Conservation (phyloP, 2,113 vertebrate genomes). For the Cyphotilapia sp. region DNA sequence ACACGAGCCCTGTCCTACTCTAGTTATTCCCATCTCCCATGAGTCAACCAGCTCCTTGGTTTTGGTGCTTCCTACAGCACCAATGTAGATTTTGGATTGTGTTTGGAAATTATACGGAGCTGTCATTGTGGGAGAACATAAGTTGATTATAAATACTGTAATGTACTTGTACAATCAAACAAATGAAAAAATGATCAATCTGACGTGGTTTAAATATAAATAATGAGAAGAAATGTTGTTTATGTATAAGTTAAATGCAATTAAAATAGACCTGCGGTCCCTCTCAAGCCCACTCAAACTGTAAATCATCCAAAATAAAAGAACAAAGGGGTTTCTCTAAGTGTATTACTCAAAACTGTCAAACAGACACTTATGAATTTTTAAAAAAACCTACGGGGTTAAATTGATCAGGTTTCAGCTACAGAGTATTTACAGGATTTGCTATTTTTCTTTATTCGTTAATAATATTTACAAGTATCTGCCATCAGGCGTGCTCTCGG, state of each 20-base stretch:
- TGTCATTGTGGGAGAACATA: not conserved
- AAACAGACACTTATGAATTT: not conserved
- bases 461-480: not conserved
- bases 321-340: not conserved
- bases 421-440: not conserved
- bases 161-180: not conserved
- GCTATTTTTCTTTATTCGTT: not conserved
- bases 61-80: not conserved
- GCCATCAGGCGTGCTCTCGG: not conserved
- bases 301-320: not conserved
- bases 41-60: not conserved
- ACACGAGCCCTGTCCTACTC: not conserved
- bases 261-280: not conserved
- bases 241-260: not conserved
- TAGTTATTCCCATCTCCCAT: not conserved
- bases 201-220: not conserved
- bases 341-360: not conserved
- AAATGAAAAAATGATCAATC: not conserved
- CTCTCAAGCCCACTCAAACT: not conserved
- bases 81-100: not conserved
- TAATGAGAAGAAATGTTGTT: not conserved
- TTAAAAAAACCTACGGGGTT: accelerated
- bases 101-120: not conserved
- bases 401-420: not conserved
- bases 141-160: not conserved